phyloP scores from a whole-genome alignment of 2,113 vertebrate genomes.

The Corythornis madagascariensis region DNA sequence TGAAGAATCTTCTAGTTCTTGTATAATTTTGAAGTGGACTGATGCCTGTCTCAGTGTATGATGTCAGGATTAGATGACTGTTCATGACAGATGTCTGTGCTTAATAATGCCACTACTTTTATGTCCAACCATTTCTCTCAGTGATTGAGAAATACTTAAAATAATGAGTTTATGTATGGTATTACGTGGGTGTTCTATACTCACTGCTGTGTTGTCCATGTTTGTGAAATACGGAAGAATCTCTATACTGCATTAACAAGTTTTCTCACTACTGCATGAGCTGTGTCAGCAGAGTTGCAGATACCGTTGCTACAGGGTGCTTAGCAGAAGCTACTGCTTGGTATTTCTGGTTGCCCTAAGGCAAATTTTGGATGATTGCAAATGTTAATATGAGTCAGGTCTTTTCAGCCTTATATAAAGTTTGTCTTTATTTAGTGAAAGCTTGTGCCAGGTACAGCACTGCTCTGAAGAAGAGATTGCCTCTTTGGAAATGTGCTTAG shows the following conservation, averaged over 20 bases:
- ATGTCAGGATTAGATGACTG: neutral
- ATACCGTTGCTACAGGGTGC: neutral
- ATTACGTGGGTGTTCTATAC: neutral
- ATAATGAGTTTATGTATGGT: neutral
- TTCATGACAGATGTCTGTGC: neutral
- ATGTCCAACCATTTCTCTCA: neutral
- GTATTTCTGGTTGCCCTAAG: neutral
- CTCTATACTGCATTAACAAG: neutral
- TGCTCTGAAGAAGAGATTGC: neutral
- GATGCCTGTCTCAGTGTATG: neutral
- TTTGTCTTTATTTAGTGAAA: neutral
- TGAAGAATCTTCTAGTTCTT: neutral
- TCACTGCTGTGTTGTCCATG: fast-evolving
- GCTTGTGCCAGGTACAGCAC: neutral
- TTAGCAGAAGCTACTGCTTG: neutral
- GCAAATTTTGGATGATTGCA: neutral
- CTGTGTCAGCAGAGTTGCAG: neutral
- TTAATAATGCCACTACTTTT: neutral
- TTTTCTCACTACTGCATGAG: neutral
- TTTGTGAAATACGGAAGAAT: neutral
- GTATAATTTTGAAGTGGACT: neutral
- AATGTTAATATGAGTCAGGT: neutral
- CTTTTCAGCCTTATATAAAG: neutral
- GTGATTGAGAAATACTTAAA: neutral
- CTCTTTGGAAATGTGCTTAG: neutral